Evolutionary conservation across 1,140 invertebrate genomes (phyloP).

Genomic region (Meteorus sp.): DNA sequence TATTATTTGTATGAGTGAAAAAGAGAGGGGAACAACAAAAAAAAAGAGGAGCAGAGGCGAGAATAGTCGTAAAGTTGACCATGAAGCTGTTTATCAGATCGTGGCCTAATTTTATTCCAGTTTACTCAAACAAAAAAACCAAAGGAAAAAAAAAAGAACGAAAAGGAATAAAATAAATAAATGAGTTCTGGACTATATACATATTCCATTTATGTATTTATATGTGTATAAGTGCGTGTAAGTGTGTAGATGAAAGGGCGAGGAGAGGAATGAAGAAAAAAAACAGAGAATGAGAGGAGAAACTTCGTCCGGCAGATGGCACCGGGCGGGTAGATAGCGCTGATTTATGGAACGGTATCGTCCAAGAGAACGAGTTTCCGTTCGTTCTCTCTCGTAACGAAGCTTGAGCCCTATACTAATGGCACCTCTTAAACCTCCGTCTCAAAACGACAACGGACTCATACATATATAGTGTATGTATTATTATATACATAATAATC

Average conservation of each 20-base stretch:
- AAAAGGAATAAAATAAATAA: constrained; percentile 15
- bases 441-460: neutral
- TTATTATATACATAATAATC: no score
- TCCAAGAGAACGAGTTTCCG: constrained; percentile 42
- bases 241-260: neutral
- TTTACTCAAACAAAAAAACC: constrained; percentile 34
- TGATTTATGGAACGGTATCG: constrained; percentile 47
- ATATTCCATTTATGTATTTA: neutral
- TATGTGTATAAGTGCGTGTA: constrained; percentile 9
- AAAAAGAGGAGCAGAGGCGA: constrained; percentile 3
- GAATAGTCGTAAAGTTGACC: constrained; percentile 20
- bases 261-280: neutral
- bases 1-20: neutral
- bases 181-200: constrained; percentile 18
- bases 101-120: constrained; percentile 49
- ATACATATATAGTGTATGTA: no score
- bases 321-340: constrained; percentile 43
- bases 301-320: constrained; percentile 39
- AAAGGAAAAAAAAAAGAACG: neutral
- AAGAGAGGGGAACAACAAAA: constrained; percentile 4
- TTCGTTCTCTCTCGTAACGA: constrained; percentile 29
- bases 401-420: constrained; percentile 21
- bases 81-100: constrained; percentile 42
- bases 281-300: constrained; percentile 7
- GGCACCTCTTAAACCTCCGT: constrained; percentile 4